A percentile compares a stretch with the other conserved stretches of the same genome.
phyloP scores from a whole-genome alignment of 2,888 invertebrate species.

The Chirona hameri region DNA sequence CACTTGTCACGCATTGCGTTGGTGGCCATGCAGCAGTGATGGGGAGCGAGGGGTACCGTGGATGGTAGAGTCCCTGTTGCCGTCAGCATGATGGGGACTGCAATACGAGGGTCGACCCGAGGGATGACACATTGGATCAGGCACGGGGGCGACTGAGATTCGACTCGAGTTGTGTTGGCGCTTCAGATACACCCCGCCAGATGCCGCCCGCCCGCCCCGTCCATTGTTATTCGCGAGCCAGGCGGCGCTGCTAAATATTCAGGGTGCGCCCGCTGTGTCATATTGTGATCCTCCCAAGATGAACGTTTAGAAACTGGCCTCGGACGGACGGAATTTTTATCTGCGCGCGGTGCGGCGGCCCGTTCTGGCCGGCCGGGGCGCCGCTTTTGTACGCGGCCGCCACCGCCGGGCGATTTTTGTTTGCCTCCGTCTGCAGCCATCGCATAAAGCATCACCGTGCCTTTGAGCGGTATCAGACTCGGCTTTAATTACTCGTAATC shows the following conservation, averaged over 20 bases:
- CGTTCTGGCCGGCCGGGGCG: background rate
- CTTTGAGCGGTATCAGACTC: conserved; percentile 13
- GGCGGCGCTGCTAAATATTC: conserved; percentile 1
- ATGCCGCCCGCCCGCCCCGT: background rate
- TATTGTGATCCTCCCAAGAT: background rate
- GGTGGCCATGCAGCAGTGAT: too few relatives aligned
- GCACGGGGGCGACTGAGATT: too few relatives aligned
- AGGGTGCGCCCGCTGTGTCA: background rate
- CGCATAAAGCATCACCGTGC: background rate
- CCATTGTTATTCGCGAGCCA: background rate
- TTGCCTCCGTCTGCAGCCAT: conserved; percentile 5
- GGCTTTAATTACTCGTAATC: conserved; percentile 27
- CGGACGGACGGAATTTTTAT: background rate
- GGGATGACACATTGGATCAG: too few relatives aligned
- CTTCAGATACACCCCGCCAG: background rate
- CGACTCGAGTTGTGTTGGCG: too few relatives aligned
- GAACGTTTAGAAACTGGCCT: background rate
- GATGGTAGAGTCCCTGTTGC: too few relatives aligned
- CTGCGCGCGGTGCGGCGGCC: background rate
- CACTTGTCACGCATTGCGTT: too few relatives aligned
- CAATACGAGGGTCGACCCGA: too few relatives aligned
- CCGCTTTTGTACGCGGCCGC: background rate
- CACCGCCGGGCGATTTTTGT: background rate
- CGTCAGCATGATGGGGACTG: too few relatives aligned
- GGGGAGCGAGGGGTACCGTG: too few relatives aligned